Evolutionary conservation across 2,797 vertebrate genomes (phyloP).

Genomic region (Xiphophorus birchmanni): DNA sequence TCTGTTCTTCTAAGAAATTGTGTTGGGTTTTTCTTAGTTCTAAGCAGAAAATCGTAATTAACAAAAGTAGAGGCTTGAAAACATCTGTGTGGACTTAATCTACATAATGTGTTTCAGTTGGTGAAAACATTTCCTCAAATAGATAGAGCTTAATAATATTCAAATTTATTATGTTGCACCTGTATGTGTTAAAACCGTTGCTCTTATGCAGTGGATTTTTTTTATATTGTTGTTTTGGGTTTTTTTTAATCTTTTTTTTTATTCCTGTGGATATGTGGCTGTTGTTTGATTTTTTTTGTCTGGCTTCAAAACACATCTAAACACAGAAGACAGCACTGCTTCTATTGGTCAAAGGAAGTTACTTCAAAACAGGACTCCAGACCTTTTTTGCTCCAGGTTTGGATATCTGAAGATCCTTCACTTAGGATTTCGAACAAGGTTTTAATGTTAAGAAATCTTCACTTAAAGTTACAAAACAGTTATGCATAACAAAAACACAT

Average conservation of each 20-base stretch:
- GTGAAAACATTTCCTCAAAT: not conserved
- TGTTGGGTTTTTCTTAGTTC: not conserved
- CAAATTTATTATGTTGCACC: not conserved
- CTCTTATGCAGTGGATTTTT: not conserved
- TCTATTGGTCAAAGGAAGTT: not conserved
- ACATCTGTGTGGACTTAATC: not conserved
- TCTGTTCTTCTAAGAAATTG: not conserved
- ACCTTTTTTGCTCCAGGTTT: not conserved
- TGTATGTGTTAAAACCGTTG: not conserved
- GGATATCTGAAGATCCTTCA: not conserved
- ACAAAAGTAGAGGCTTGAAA: not conserved
- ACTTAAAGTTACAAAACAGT: no score
- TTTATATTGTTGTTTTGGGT: not conserved
- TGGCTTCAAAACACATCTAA: not conserved
- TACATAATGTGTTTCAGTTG: not conserved
- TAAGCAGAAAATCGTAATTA: not conserved
- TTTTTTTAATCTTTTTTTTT: no score
- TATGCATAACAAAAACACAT: not conserved
- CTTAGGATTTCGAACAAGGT: not conserved
- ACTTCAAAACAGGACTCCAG: not conserved
- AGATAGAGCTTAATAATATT: not conserved
- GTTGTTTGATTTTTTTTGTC: not conserved
- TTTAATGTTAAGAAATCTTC: not conserved
- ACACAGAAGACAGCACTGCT: not conserved
- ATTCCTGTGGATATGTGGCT: not conserved